Percentiles rank a stretch among this genome's conserved stretches.
These are phyloP conservation scores for Delphinapterus leucas DNA, from an alignment of 2,113 vertebrate species.

Conservation along the genomic window DNA sequence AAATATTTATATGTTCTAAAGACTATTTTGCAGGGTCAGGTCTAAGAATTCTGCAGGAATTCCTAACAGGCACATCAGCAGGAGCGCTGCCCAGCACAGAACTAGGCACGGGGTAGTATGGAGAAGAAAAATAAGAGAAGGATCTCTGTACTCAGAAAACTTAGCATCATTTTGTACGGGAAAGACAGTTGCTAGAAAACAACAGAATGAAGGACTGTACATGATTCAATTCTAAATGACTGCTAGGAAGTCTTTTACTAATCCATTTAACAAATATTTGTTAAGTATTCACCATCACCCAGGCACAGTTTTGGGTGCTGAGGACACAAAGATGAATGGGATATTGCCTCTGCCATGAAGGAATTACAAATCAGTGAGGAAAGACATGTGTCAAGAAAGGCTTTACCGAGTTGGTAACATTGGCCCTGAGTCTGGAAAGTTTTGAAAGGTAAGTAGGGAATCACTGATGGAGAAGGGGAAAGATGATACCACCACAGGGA, in stretches of 20 bases:
- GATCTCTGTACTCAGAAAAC: background rate
- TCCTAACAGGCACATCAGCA: background rate
- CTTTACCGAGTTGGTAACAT: background rate
- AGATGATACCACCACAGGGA: background rate
- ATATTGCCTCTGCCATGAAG: background rate
- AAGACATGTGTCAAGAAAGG: background rate
- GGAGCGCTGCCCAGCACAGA: background rate
- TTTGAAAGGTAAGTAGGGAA: background rate
- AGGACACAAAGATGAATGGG: background rate
- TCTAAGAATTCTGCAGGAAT: background rate
- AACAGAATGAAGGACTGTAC: background rate
- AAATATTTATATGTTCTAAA: constrained; percentile 6
- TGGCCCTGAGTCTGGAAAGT: background rate
- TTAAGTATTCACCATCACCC: background rate
- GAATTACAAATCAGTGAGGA: background rate
- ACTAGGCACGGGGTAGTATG: background rate
- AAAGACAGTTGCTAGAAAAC: background rate
- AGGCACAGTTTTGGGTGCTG: background rate
- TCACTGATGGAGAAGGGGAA: background rate
- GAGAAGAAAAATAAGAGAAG: background rate
- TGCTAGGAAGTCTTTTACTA: background rate
- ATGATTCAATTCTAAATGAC: background rate
- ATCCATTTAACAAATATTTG: background rate
- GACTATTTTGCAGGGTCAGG: background rate
- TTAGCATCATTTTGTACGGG: background rate